Evolutionary conservation across 2,797 vertebrate genomes (phyloP).

Genomic region (Paramormyrops hopkinsi): DNA sequence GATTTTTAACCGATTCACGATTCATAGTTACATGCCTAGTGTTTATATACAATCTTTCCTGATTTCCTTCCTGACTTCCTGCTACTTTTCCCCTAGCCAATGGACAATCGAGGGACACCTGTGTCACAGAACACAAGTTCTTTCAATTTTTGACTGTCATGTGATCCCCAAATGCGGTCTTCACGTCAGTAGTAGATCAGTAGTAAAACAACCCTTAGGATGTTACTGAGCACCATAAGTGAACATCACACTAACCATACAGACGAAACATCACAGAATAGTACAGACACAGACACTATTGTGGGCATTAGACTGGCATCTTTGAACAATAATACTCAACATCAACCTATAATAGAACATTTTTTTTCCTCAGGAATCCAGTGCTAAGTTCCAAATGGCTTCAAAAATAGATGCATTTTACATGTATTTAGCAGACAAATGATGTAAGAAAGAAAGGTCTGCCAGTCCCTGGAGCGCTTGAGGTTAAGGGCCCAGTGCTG

Average conservation of each 20-base stretch:
- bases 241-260: background rate
- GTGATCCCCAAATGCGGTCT: background rate
- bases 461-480: background rate
- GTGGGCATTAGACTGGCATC: background rate
- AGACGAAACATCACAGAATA: background rate
- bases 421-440: background rate
- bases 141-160: background rate
- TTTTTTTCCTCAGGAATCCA: background rate
- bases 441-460: background rate
- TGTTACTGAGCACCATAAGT: background rate
- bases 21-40: background rate
- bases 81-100: background rate
- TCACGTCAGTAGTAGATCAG: background rate
- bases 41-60: background rate
- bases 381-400: background rate
- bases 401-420: background rate
- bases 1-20: no score
- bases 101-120: background rate
- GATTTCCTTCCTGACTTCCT: background rate
- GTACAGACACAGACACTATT: background rate
- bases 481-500: background rate
- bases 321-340: background rate
- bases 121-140: background rate
- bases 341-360: background rate
- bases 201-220: background rate